Conservation (phyloP, 2,113 vertebrate genomes). For the Hemicordylus capensis region DNA sequence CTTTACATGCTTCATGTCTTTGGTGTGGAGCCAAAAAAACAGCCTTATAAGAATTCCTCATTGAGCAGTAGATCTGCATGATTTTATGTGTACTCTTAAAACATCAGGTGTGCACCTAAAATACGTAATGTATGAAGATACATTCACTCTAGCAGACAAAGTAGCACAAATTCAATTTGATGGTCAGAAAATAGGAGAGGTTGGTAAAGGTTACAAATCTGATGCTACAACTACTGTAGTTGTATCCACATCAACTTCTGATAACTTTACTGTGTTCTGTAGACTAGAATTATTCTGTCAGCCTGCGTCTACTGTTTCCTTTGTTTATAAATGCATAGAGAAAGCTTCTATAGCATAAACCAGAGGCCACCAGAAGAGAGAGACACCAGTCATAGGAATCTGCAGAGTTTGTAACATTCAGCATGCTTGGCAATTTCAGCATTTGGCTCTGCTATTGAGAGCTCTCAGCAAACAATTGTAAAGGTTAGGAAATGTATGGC, state of each 20-base stretch:
- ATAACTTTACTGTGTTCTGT: slow-evolving; percentile 4
- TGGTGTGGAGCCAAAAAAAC: too few relatives aligned
- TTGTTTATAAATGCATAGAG: slow-evolving; percentile 3
- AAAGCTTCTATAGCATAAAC: neutral
- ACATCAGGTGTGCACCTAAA: neutral
- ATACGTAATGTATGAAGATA: neutral
- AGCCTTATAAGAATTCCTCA: too few relatives aligned
- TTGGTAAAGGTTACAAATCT: slow-evolving; percentile 5
- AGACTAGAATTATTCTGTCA: neutral
- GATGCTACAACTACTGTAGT: too few relatives aligned
- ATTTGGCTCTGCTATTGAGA: neutral
- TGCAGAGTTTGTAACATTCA: neutral
- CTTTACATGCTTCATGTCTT: too few relatives aligned
- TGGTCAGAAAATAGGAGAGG: neutral
- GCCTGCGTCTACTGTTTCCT: neutral
- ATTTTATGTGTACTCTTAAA: too few relatives aligned
- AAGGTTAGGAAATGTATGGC: neutral
- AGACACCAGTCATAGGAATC: slow-evolving; percentile 7
- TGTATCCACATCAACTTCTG: neutral
- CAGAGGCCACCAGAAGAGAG: neutral
- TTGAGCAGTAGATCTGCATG: neutral
- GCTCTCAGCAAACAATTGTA: neutral
- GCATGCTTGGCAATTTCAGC: slow-evolving; percentile 3
- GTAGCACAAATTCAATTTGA: neutral
- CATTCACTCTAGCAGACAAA: neutral